phyloP scores from a whole-genome alignment of 1,140 invertebrate genomes.

The Drosophila pallidifrons region DNA sequence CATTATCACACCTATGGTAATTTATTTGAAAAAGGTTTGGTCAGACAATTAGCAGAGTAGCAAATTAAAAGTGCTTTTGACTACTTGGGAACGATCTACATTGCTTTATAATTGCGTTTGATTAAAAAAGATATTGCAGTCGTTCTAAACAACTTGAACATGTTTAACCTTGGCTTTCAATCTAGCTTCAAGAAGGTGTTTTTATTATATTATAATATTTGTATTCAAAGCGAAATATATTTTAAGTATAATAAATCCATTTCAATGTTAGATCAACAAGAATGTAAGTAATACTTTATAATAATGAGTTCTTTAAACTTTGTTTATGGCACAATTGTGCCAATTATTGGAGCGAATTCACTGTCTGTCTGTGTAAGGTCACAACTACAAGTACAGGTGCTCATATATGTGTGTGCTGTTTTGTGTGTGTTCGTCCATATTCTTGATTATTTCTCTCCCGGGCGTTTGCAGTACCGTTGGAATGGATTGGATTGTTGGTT shows the following conservation, averaged over 20 bases:
- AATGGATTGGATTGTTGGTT: conserved; percentile 33
- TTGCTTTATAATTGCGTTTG: neutral
- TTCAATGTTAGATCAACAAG: neutral
- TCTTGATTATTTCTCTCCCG: conserved; percentile 69
- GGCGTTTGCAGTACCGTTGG: conserved; percentile 73
- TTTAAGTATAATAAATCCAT: too few species aligned
- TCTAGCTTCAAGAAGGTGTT: neutral
- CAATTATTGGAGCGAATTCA: conserved; percentile 25
- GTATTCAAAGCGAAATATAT: too few species aligned
- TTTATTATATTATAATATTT: too few species aligned
- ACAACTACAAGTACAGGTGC: neutral
- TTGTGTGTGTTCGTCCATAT: conserved; percentile 39
- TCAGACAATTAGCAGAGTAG: neutral
- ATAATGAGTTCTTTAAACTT: conserved; percentile 11
- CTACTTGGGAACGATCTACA: too few species aligned
- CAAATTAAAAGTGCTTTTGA: neutral
- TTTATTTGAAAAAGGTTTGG: conserved; percentile 1
- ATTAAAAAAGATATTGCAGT: neutral
- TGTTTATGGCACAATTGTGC: conserved; percentile 22
- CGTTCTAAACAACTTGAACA: neutral
- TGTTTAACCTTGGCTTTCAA: neutral
- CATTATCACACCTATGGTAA: neutral
- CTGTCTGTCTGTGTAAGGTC: neutral
- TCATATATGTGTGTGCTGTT: neutral
- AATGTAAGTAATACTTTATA: too few species aligned